These are phyloP conservation scores for Gopherus flavomarginatus DNA, from an alignment of 2,113 vertebrate genomes.

Conservation along the genomic window DNA sequence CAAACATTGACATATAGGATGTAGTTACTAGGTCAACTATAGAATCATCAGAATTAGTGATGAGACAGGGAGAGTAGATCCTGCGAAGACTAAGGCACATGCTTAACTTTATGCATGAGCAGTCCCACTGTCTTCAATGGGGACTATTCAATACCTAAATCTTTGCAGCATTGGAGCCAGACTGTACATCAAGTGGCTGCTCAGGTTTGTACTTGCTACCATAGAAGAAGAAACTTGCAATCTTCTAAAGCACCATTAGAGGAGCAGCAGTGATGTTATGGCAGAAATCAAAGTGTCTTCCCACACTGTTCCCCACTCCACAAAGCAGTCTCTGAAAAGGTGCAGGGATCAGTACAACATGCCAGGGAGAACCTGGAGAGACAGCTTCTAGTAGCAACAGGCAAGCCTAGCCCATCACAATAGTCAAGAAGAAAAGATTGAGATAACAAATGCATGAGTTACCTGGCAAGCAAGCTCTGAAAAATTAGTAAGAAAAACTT, in stretches of 20 bases:
- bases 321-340: background rate
- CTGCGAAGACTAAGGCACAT: background rate
- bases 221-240: background rate
- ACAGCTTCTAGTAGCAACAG: background rate
- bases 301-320: background rate
- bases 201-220: background rate
- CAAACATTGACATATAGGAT: background rate
- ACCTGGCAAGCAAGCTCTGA: background rate
- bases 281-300: background rate
- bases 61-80: background rate
- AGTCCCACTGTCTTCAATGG: background rate
- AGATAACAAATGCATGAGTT: background rate
- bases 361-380: background rate
- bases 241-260: background rate
- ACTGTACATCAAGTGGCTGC: background rate
- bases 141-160: background rate
- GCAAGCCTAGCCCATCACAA: background rate
- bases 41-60: background rate
- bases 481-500: background rate
- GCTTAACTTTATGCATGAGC: background rate
- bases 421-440: background rate
- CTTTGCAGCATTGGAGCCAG: background rate
- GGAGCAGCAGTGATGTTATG: background rate
- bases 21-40: background rate
- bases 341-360: background rate